These are phyloP conservation scores for Rhinatrema bivittatum DNA, from an alignment of 2,797 vertebrate genomes.

Conservation along the genomic window DNA sequence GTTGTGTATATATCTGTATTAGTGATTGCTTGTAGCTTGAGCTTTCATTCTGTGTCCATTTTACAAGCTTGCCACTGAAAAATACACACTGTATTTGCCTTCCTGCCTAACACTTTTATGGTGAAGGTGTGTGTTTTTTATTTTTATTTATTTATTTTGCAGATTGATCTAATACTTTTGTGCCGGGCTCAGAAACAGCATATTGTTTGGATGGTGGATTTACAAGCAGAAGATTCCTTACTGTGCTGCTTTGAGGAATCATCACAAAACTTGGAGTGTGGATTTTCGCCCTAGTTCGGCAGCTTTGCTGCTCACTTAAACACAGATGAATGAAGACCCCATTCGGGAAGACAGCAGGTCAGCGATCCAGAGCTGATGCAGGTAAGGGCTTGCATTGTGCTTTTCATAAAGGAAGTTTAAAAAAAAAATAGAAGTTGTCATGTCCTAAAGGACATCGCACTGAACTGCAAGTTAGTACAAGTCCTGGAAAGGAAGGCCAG, in stretches of 20 bases:
- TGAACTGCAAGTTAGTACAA: too few relatives aligned
- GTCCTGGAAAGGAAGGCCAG: too few relatives aligned
- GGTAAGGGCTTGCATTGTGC: conserved; percentile 68
- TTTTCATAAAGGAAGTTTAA: too few relatives aligned
- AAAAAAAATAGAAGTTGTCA: too few relatives aligned
- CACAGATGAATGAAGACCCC: conserved; percentile 98
- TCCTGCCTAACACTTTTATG: too few relatives aligned
- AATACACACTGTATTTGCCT: conserved; percentile 2
- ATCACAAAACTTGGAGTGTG: conserved; percentile 31
- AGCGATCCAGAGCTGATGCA: conserved; percentile 77
- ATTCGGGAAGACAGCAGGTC: conserved; percentile 83
- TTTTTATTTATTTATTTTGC: too few relatives aligned
- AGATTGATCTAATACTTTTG: conserved; percentile 32
- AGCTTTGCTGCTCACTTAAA: conserved; percentile 83
- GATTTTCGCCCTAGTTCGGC: conserved; percentile 73
- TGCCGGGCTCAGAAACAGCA: conserved; percentile 17
- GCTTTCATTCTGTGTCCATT: too few relatives aligned
- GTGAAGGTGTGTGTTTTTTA: too few relatives aligned
- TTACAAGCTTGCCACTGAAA: too few relatives aligned
- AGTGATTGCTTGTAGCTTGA: too few relatives aligned
- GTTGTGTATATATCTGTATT: too few relatives aligned
- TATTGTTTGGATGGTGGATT: conserved; percentile 45
- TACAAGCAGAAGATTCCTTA: conserved; percentile 17
- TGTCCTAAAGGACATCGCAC: too few relatives aligned
- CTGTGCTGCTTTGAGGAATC: conserved; percentile 24